A percentile compares a stretch with the other conserved stretches of the same genome.
These are phyloP conservation scores for Phataginus tetradactyla DNA, from an alignment of 2,797 vertebrate species.

Conservation along the genomic window DNA sequence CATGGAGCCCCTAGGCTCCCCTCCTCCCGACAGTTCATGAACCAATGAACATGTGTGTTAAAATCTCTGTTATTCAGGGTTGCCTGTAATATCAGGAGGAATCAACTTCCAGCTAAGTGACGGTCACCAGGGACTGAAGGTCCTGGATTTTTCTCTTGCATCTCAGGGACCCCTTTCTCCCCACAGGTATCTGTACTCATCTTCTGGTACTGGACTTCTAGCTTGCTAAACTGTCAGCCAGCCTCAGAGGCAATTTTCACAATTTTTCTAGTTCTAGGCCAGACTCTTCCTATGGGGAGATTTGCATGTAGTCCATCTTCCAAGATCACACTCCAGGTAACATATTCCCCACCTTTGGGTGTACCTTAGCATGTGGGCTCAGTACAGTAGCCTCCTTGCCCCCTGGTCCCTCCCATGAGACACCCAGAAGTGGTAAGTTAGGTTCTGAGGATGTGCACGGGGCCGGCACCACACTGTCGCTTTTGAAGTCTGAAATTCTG, in stretches of 20 bases:
- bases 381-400: background rate
- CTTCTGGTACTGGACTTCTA: background rate
- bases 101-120: background rate
- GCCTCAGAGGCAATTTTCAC: background rate
- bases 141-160: background rate
- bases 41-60: background rate
- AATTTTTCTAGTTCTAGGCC: background rate
- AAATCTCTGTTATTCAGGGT: background rate
- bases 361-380: fast-evolving
- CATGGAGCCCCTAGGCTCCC: background rate
- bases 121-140: background rate
- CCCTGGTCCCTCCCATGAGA: background rate
- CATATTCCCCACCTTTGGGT: background rate
- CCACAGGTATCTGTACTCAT: background rate
- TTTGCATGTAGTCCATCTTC: background rate
- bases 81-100: background rate
- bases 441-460: background rate
- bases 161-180: background rate
- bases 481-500: constrained; percentile 57
- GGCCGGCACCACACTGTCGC: background rate
- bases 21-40: background rate
- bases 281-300: background rate
- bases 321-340: background rate
- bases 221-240: background rate
- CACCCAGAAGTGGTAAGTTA: background rate